Evolutionary conservation across 2,888 invertebrate genomes (phyloP).

Genomic region (Phragmatobia fuliginosa): DNA sequence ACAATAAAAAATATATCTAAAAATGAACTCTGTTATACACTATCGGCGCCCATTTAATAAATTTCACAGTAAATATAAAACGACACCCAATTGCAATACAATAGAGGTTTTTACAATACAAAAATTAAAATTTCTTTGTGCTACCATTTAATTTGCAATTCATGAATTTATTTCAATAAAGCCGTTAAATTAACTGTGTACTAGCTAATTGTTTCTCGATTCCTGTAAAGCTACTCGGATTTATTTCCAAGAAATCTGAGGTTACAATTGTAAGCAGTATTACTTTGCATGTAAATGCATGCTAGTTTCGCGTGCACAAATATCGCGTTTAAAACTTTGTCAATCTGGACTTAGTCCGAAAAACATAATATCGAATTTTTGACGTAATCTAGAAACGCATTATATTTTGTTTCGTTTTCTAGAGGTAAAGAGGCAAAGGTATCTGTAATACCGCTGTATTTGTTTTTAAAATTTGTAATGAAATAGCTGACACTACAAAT

Average conservation of each 20-base stretch:
- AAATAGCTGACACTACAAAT: too few species aligned
- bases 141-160: constrained; percentile 9
- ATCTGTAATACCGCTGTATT: neutral
- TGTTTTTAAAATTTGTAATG: constrained; percentile 7
- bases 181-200: constrained; percentile 5
- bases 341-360: neutral
- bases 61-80: neutral
- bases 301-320: neutral
- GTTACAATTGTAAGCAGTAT: neutral
- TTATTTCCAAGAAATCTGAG: neutral
- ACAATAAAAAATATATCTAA: neutral
- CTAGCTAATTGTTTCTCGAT: neutral
- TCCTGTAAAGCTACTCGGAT: neutral
- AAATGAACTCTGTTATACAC: neutral
- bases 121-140: neutral
- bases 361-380: neutral
- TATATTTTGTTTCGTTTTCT: neutral
- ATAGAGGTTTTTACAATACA: neutral
- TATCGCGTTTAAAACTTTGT: neutral
- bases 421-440: neutral
- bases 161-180: constrained; percentile 14
- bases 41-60: neutral
- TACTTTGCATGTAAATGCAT: neutral
- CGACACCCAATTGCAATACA: constrained; percentile 8
- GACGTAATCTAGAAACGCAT: too few species aligned